Conservation (phyloP, 2,888 invertebrate species). For the Cinara cedri region DNA sequence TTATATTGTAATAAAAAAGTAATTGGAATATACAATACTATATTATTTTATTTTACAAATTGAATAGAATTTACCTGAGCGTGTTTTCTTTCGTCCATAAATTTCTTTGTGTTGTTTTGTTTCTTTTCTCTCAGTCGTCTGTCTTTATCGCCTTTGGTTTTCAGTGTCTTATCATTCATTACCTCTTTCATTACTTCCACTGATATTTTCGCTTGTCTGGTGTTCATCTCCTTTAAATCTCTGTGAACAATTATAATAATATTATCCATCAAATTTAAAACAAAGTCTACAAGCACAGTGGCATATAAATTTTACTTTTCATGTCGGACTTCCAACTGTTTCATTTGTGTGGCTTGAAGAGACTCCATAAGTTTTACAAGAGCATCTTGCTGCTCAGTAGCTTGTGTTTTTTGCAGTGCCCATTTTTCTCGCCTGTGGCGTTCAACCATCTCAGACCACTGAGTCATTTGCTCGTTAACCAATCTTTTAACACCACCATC, state of each 20-base stretch:
- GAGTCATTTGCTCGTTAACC: slow-evolving; percentile 89
- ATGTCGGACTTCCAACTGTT: slow-evolving; percentile 87
- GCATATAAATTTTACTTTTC: slow-evolving; percentile 70
- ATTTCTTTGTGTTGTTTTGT: slow-evolving; percentile 96
- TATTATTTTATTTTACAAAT: slow-evolving; percentile 7
- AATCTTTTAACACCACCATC: slow-evolving; percentile 80
- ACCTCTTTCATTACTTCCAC: slow-evolving; percentile 97
- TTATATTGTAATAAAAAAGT: not conserved
- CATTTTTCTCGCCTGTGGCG: slow-evolving; percentile 81
- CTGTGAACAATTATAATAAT: slow-evolving; percentile 64
- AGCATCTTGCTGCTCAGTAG: slow-evolving; percentile 81
- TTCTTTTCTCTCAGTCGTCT: slow-evolving; percentile 91
- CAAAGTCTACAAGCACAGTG: not conserved
- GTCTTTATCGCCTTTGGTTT: slow-evolving; percentile 97
- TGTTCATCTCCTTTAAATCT: slow-evolving; percentile 94
- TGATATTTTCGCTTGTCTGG: slow-evolving; percentile 91
- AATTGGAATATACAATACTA: no score
- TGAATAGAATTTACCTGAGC: slow-evolving; percentile 61
- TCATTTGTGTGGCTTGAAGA: slow-evolving; percentile 83
- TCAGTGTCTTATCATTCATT: slow-evolving; percentile 91
- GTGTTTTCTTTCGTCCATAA: slow-evolving; percentile 91
- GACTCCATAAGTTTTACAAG: slow-evolving; percentile 79
- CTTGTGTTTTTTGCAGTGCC: slow-evolving; percentile 78
- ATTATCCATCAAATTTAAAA: not conserved
- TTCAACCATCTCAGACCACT: slow-evolving; percentile 92